Evolutionary conservation across 2,797 vertebrate species (phyloP).

Genomic region (Pseudochirops corinnae): DNA sequence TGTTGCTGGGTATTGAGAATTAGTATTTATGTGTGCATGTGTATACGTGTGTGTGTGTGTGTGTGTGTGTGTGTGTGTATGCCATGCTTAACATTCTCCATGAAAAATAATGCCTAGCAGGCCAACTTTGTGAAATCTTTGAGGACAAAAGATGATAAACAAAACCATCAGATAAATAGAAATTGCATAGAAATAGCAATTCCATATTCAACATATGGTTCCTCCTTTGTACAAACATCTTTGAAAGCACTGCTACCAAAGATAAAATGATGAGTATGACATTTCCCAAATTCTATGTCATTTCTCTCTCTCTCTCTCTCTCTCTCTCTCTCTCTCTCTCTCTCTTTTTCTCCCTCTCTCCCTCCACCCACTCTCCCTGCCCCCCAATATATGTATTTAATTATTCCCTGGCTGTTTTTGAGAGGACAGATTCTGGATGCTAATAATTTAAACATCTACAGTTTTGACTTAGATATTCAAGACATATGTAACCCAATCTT

Average conservation of each 20-base stretch:
- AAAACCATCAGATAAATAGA: constrained; percentile 52
- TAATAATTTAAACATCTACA: constrained; percentile 46
- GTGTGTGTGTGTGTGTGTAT: no score
- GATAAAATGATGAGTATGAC: constrained; percentile 17
- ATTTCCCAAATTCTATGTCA: constrained; percentile 38
- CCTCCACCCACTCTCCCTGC: background rate
- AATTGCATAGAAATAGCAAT: constrained; percentile 53
- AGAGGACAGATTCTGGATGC: constrained; percentile 35
- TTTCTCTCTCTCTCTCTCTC: background rate
- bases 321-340: background rate
- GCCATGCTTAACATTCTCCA: background rate
- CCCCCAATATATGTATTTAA: background rate
- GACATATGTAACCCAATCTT: background rate
- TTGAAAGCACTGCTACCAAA: constrained; percentile 30
- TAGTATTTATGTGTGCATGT: background rate
- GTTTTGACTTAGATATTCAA: constrained; percentile 27
- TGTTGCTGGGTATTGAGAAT: background rate
- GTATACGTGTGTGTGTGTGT: background rate
- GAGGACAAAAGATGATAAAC: constrained; percentile 36
- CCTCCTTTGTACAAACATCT: constrained; percentile 41
- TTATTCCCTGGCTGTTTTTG: constrained; percentile 52
- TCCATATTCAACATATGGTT: constrained; percentile 45
- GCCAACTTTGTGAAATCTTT: constrained; percentile 18
- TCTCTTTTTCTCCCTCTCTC: background rate
- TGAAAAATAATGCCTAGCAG: background rate